These are phyloP conservation scores for Pao palembangensis DNA, from an alignment of 2,113 vertebrate genomes.

Conservation along the genomic window DNA sequence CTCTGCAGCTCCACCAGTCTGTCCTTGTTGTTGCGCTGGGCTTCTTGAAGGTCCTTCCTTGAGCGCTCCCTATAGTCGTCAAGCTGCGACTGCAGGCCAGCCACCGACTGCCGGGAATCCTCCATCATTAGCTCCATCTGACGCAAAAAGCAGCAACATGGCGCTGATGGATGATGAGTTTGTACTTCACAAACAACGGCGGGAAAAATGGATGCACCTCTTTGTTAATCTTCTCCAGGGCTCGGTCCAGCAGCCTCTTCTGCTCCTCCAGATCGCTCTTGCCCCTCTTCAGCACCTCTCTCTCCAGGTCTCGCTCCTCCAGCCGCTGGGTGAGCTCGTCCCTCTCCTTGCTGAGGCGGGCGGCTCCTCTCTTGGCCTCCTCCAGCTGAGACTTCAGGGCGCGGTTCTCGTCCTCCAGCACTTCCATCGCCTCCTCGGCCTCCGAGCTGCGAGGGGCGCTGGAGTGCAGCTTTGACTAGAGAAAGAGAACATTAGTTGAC, in stretches of 20 bases:
- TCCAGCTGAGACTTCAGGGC: slow-evolving; percentile 81
- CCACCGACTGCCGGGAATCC: slow-evolving; percentile 81
- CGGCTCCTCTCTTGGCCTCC: slow-evolving; percentile 68
- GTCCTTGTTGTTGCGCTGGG: slow-evolving; percentile 85
- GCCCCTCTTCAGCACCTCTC: slow-evolving; percentile 77
- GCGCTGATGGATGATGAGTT: neutral
- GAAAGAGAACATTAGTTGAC: neutral
- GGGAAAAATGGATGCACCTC: slow-evolving; percentile 57
- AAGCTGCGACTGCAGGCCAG: slow-evolving; percentile 78
- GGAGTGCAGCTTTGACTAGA: slow-evolving; percentile 61
- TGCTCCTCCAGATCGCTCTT: slow-evolving; percentile 89
- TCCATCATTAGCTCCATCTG: slow-evolving; percentile 85
- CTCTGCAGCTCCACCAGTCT: slow-evolving; percentile 83
- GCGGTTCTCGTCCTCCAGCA: slow-evolving; percentile 78
- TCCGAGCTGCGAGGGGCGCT: slow-evolving; percentile 31
- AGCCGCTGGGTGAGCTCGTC: slow-evolving; percentile 75
- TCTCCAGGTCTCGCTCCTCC: slow-evolving; percentile 84
- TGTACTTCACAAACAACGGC: neutral
- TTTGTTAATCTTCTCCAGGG: slow-evolving; percentile 77
- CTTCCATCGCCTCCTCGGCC: slow-evolving; percentile 69
- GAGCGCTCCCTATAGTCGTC: slow-evolving; percentile 90
- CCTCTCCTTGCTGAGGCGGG: slow-evolving; percentile 78
- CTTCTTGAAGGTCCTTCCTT: slow-evolving; percentile 82
- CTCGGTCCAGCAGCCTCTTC: slow-evolving; percentile 83
- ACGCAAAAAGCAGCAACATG: neutral